A percentile compares a stretch with the other conserved stretches of the same genome.
These are phyloP conservation scores for Calonectris borealis DNA, from an alignment of 2,113 vertebrate genomes.

Conservation along the genomic window DNA sequence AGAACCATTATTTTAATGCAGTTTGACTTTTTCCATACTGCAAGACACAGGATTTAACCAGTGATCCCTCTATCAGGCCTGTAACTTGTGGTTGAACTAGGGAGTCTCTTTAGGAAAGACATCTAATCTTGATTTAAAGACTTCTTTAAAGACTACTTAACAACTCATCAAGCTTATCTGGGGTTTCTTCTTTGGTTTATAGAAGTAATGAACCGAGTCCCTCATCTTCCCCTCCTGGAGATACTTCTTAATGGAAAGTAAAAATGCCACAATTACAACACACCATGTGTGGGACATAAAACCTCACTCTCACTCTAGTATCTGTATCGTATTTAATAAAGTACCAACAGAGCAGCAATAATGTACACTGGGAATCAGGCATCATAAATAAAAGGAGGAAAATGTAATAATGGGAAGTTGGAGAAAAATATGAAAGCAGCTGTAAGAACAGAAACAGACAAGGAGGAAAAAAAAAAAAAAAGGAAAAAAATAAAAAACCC, in stretches of 20 bases:
- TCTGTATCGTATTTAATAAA: constrained; percentile 73
- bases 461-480: not conserved
- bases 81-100: not conserved
- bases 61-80: not conserved
- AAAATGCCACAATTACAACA: constrained; percentile 75
- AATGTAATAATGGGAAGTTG: constrained; percentile 49
- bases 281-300: constrained; percentile 73
- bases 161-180: constrained; percentile 65
- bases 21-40: not conserved
- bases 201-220: constrained; percentile 63
- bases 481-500: not conserved
- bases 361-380: constrained; percentile 54
- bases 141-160: constrained; percentile 68
- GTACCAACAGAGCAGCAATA: constrained; percentile 68
- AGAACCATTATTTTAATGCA: not conserved
- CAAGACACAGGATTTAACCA: not conserved
- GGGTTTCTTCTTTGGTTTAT: constrained; percentile 60
- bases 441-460: constrained; percentile 22
- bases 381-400: constrained; percentile 58
- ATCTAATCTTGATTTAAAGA: constrained; percentile 62
- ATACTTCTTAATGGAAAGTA: constrained; percentile 72
- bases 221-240: constrained; percentile 62
- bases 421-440: constrained; percentile 50
- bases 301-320: constrained; percentile 40
- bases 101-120: constrained; percentile 31